Evolutionary conservation across 2,113 vertebrate genomes (phyloP).

Genomic region (Stictonetta naevosa): DNA sequence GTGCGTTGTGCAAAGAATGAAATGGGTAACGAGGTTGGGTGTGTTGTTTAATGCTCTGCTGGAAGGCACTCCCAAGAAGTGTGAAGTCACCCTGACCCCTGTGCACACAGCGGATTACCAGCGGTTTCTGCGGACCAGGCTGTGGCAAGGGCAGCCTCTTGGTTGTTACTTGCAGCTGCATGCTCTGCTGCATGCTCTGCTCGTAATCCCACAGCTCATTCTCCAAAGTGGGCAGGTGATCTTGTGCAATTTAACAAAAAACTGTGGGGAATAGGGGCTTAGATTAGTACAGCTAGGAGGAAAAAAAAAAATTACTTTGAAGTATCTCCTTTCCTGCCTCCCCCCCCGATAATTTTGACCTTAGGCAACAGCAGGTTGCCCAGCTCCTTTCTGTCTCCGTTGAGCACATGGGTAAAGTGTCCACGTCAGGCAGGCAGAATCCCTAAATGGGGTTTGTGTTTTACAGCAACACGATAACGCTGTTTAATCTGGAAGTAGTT

Average conservation of each 20-base stretch:
- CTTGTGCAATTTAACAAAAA: neutral
- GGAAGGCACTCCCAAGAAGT: neutral
- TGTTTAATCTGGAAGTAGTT: constrained; percentile 82
- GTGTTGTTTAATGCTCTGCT: neutral
- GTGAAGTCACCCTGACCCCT: neutral
- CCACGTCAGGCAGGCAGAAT: constrained; percentile 79
- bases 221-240: neutral
- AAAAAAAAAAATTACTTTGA: neutral
- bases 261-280: neutral
- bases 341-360: constrained; percentile 65
- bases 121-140: neutral
- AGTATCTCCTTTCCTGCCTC: constrained; percentile 32
- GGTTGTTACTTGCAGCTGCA: fast-evolving
- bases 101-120: neutral
- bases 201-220: neutral
- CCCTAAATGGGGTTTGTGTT: constrained; percentile 77
- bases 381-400: constrained; percentile 70
- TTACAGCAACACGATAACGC: constrained; percentile 79
- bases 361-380: constrained; percentile 77
- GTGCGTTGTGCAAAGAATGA: neutral
- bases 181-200: neutral
- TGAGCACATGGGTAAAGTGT: constrained; percentile 79
- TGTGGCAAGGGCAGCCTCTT: neutral
- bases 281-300: neutral
- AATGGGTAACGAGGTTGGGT: neutral